Percentiles rank a stretch among this genome's conserved stretches.
phyloP scores from a whole-genome alignment of 2,797 vertebrate genomes.

The Spea hammondii region DNA sequence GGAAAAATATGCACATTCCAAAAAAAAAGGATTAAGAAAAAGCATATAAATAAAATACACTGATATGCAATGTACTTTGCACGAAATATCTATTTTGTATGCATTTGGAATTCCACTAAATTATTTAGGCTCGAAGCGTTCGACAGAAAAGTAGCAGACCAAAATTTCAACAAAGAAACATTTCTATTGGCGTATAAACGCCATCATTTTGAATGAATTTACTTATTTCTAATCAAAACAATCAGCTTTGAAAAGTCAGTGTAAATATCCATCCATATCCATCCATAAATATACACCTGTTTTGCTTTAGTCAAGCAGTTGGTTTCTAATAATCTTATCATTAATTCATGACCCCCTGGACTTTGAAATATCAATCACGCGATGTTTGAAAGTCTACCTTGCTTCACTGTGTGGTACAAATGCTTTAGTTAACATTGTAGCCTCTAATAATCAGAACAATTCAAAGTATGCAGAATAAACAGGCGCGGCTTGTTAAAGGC shows the following conservation, averaged over 20 bases:
- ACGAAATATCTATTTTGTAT: conserved; percentile 14
- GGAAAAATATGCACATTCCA: neutral
- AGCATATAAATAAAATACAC: conserved; percentile 7
- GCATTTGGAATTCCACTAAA: conserved; percentile 31
- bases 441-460: neutral
- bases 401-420: neutral
- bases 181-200: conserved; percentile 7
- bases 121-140: conserved; percentile 17
- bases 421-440: neutral
- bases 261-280: too few relatives aligned
- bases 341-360: neutral
- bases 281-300: too few relatives aligned
- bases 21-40: neutral
- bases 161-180: conserved; percentile 6
- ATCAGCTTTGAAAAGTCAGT: too few relatives aligned
- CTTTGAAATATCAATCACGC: neutral
- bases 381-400: neutral
- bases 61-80: conserved; percentile 6
- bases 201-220: neutral
- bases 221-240: too few relatives aligned
- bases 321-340: neutral
- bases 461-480: neutral
- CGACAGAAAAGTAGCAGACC: neutral
- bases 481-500: neutral
- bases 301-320: too few relatives aligned